Conservation (phyloP, 1,140 invertebrate species). For the Caenorhabditis remanei region DNA sequence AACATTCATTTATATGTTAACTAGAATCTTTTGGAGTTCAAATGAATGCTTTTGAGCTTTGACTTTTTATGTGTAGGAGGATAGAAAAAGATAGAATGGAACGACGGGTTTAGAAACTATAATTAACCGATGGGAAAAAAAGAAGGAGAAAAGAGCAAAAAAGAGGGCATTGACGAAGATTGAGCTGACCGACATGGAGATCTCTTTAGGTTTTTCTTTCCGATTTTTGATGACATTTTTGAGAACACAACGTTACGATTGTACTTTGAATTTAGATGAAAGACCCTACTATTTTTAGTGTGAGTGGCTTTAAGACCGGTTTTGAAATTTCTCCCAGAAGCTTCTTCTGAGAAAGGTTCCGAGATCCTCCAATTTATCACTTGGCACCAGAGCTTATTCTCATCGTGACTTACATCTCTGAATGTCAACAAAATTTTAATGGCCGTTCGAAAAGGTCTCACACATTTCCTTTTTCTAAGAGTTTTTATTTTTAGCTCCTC, state of each 20-base stretch:
- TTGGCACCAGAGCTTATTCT: too few species aligned
- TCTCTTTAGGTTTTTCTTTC: not conserved
- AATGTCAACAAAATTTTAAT: too few species aligned
- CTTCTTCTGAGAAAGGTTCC: too few species aligned
- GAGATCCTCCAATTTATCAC: too few species aligned
- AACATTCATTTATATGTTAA: constrained; percentile 22
- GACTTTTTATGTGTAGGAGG: not conserved
- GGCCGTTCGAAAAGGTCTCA: too few species aligned
- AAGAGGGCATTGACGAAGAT: constrained; percentile 13
- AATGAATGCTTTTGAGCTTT: not conserved
- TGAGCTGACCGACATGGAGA: not conserved
- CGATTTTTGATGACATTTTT: constrained; percentile 8
- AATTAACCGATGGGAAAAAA: not conserved
- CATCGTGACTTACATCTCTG: too few species aligned
- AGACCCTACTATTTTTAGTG: too few species aligned
- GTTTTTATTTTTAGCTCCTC: too few species aligned
- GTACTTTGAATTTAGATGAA: too few species aligned
- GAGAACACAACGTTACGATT: not conserved
- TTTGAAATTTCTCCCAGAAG: too few species aligned
- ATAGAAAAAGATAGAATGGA: not conserved
- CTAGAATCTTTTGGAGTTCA: not conserved
- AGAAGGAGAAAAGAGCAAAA: not conserved
- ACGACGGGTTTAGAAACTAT: not conserved
- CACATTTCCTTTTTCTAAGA: too few species aligned
- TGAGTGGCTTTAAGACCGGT: too few species aligned